phyloP scores from a whole-genome alignment of 1,140 invertebrate species.

The Brachionus plicatilis region DNA sequence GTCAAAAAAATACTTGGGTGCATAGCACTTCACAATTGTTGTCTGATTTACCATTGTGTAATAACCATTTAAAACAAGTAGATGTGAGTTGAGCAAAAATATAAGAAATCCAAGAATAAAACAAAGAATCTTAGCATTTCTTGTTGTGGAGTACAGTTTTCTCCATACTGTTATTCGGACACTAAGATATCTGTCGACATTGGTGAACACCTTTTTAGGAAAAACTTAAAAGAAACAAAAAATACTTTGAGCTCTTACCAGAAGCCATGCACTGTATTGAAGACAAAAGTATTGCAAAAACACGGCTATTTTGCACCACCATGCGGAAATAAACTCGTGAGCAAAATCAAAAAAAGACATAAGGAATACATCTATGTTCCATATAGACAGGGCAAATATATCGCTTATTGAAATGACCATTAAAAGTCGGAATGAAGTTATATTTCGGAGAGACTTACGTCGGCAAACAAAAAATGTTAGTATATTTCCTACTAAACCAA shows the following conservation, averaged over 20 bases:
- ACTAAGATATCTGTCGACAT: background rate
- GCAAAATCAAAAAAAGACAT: background rate
- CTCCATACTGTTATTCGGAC: background rate
- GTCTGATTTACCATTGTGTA: background rate
- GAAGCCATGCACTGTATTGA: background rate
- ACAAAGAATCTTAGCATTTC: background rate
- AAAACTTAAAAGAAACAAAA: background rate
- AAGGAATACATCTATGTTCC: background rate
- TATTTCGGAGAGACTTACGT: background rate
- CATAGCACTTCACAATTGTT: background rate
- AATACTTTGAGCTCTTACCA: background rate
- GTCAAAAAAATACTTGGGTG: background rate
- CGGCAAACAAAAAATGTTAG: background rate
- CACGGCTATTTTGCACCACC: slow-evolving; percentile 5
- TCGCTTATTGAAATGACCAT: background rate
- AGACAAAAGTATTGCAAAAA: slow-evolving; percentile 12
- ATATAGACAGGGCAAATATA: background rate
- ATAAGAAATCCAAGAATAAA: background rate
- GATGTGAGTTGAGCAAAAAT: background rate
- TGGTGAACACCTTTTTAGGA: background rate
- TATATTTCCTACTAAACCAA: background rate
- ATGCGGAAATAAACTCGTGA: background rate
- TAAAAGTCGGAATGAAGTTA: background rate
- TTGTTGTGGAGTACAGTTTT: background rate
- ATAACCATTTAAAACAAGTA: slow-evolving; percentile 9